phyloP scores from a whole-genome alignment of 2,113 vertebrate genomes.

The Sebastes fasciatus region DNA sequence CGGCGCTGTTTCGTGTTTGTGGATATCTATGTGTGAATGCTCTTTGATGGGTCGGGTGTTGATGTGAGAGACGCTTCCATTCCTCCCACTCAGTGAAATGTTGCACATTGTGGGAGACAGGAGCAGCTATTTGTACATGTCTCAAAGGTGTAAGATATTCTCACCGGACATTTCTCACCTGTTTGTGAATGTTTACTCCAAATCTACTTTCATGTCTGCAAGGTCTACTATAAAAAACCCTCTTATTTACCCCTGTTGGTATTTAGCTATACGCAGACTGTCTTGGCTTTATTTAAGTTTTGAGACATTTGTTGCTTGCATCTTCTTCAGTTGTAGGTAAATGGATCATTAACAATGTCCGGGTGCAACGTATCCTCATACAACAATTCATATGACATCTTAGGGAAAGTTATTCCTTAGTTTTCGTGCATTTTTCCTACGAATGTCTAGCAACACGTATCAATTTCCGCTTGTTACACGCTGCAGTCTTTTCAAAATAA shows the following conservation, averaged over 20 bases:
- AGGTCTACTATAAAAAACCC: background rate
- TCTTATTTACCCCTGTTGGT: background rate
- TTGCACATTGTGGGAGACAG: slow-evolving; percentile 31
- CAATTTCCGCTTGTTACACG: too few species aligned
- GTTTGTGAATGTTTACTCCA: slow-evolving; percentile 1
- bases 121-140: slow-evolving; percentile 5
- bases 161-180: background rate
- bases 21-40: slow-evolving; percentile 21
- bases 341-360: background rate
- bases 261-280: background rate
- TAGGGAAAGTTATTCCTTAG: too few species aligned
- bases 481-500: too few species aligned
- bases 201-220: too few species aligned
- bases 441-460: too few species aligned
- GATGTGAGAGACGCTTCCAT: slow-evolving; percentile 9
- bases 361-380: too few species aligned
- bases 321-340: background rate
- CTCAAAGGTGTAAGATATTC: slow-evolving; percentile 13
- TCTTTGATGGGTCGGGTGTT: background rate
- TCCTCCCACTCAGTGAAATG: slow-evolving; percentile 44
- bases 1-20: slow-evolving; percentile 20
- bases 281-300: background rate
- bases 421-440: too few species aligned
- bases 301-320: background rate
- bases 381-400: too few species aligned